Evolutionary conservation across 2,888 invertebrate genomes (phyloP).

Genomic region (Caenorhabditis sp.): DNA sequence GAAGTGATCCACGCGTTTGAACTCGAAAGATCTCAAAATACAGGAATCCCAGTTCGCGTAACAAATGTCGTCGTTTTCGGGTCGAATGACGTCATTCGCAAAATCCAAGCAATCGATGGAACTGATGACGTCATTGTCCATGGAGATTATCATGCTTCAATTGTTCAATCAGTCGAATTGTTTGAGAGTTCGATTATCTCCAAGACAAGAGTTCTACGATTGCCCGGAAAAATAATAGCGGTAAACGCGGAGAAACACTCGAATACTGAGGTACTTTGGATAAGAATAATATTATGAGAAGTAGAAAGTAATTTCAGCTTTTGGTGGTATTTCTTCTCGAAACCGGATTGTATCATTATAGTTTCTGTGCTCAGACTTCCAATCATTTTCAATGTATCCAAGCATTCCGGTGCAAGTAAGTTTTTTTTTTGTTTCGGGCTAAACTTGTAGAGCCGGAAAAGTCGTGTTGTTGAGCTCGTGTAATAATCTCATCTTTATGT

Average conservation of each 20-base stretch:
- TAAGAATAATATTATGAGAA: neutral
- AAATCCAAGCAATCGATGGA: conserved; percentile 35
- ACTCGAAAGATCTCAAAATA: conserved; percentile 48
- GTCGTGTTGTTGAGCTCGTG: too few species aligned
- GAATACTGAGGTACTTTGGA: conserved; percentile 33
- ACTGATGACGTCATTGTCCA: conserved; percentile 48
- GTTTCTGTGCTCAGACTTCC: conserved; percentile 39
- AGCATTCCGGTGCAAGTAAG: conserved; percentile 50
- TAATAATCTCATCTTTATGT: too few species aligned
- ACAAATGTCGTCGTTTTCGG: conserved; percentile 47
- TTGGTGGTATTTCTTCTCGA: conserved; percentile 46
- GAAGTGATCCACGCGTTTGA: conserved; percentile 48
- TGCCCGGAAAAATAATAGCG: conserved; percentile 41
- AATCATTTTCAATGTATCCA: conserved; percentile 47
- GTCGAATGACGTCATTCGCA: conserved; percentile 38
- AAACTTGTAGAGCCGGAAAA: too few species aligned
- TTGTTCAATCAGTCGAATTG: conserved; percentile 43
- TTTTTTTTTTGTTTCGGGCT: too few species aligned
- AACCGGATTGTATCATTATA: conserved; percentile 48
- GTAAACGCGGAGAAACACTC: conserved; percentile 48
- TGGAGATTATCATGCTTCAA: conserved; percentile 37
- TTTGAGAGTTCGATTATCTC: conserved; percentile 39
- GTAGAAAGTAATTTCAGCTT: conserved; percentile 19
- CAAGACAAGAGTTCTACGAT: conserved; percentile 30
- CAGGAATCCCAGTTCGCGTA: conserved; percentile 46